phyloP scores from a whole-genome alignment of 1,140 invertebrate species.

The Aphelinus certus region DNA sequence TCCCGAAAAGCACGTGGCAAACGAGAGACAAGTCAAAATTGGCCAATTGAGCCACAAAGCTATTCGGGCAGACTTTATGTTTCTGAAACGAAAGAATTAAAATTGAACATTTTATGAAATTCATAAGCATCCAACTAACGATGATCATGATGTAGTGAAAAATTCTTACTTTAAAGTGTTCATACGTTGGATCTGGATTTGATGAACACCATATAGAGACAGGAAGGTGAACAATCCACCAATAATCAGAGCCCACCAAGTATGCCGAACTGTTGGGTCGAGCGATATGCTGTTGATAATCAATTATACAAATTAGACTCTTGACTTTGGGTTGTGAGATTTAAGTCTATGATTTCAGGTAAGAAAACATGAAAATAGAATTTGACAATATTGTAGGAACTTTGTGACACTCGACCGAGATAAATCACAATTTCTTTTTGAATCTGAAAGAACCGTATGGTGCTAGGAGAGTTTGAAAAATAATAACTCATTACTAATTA shows the following conservation, averaged over 20 bases:
- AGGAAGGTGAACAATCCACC: conserved; percentile 82
- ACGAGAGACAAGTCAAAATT: conserved; percentile 74
- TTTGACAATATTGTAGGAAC: no score
- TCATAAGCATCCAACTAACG: no score
- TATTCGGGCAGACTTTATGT: conserved; percentile 71
- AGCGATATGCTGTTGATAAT: conserved; percentile 65
- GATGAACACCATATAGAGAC: conserved; percentile 84
- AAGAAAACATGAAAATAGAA: no score
- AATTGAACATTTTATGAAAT: no score
- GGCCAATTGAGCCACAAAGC: conserved; percentile 78
- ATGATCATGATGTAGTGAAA: no score
- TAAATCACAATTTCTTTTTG: no score
- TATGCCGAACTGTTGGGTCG: conserved; percentile 79
- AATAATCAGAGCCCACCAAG: conserved; percentile 78
- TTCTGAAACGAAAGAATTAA: conserved; percentile 47
- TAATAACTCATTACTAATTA: no score
- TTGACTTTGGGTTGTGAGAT: no score
- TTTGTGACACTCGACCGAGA: no score
- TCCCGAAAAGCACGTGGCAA: conserved; percentile 80
- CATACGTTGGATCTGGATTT: conserved; percentile 87
- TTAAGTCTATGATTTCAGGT: no score
- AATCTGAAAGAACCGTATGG: no score
- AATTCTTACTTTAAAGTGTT: conserved; percentile 74
- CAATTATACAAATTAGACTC: background rate
- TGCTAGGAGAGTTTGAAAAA: no score